Conservation (phyloP, 2,888 invertebrate species). For the Luperina testacea region DNA sequence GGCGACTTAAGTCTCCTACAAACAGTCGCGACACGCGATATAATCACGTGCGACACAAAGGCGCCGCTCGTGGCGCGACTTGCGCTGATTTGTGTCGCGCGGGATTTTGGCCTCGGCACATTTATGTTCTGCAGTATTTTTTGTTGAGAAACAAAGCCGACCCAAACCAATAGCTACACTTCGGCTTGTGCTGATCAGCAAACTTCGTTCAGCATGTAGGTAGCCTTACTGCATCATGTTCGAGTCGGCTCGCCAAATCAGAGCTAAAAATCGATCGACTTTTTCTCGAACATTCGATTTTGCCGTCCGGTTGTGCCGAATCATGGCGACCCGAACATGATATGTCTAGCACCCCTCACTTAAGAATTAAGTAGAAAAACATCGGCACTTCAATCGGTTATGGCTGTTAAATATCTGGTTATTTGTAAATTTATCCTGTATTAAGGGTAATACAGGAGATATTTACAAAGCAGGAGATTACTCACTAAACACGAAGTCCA, state of each 20-base stretch:
- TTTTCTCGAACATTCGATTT: neutral
- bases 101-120: neutral
- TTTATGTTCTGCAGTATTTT: neutral
- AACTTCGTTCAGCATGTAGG: neutral
- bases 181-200: neutral
- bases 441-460: neutral
- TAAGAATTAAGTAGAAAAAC: neutral
- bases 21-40: too few species aligned
- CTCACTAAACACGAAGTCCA: too few species aligned
- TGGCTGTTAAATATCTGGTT: neutral
- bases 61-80: too few species aligned
- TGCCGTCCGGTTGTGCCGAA: neutral
- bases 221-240: neutral
- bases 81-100: too few species aligned
- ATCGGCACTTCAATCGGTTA: neutral
- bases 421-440: neutral
- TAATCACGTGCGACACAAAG: too few species aligned
- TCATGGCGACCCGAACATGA: neutral
- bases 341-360: neutral
- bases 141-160: neutral
- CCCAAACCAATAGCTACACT: neutral
- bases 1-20: neutral
- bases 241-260: neutral
- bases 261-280: neutral
- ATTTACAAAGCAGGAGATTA: neutral